Evolutionary conservation across 1,140 invertebrate genomes (phyloP).

Genomic region (Carposina sasakii): DNA sequence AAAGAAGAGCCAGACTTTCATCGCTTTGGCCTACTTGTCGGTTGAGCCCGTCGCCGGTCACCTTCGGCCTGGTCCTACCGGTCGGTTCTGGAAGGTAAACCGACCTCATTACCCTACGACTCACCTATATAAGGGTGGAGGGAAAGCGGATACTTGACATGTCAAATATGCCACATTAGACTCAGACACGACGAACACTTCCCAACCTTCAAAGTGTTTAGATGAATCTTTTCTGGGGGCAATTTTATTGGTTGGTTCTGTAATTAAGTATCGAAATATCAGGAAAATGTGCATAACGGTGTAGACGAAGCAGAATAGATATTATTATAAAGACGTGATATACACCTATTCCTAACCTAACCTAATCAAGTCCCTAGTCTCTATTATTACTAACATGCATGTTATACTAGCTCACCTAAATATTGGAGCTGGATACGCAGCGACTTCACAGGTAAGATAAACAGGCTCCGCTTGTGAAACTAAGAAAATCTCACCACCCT

Average conservation of each 20-base stretch:
- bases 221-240: conserved; percentile 77
- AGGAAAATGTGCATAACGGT: no score
- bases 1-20: conserved; percentile 71
- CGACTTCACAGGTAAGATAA: conserved; percentile 77
- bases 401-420: conserved; percentile 73
- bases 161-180: conserved; percentile 75
- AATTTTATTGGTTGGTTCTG: conserved; percentile 81
- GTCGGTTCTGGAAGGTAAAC: conserved; percentile 74
- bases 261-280: no score
- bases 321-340: no score
- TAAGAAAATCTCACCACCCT: conserved; percentile 78
- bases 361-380: no score
- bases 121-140: conserved; percentile 80
- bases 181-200: conserved; percentile 76
- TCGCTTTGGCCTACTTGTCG: conserved; percentile 63
- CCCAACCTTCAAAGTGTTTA: conserved; percentile 78
- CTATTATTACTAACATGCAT: no score
- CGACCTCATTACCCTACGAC: conserved; percentile 38
- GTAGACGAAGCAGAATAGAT: no score
- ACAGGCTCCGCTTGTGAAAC: conserved; percentile 70
- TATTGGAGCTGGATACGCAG: conserved; percentile 77
- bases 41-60: conserved; percentile 75
- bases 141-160: conserved; percentile 79
- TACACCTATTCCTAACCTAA: no score
- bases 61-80: conserved; percentile 75